These are phyloP conservation scores for Netelia melanura DNA, from an alignment of 2,888 invertebrate genomes.

Conservation along the genomic window DNA sequence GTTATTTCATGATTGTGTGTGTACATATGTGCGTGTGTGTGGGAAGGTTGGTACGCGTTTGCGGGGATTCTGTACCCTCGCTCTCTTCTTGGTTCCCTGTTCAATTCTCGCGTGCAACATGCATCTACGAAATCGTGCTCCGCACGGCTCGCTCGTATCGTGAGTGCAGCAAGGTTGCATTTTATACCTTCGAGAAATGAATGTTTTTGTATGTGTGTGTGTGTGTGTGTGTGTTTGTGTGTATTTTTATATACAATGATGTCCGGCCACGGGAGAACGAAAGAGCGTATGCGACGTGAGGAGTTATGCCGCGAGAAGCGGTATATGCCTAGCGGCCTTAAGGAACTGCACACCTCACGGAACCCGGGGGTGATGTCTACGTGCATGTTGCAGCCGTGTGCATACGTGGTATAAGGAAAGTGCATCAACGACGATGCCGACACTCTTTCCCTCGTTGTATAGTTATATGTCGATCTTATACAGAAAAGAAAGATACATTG, in stretches of 20 bases:
- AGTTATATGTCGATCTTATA: background rate
- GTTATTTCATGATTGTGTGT: slow-evolving; percentile 16
- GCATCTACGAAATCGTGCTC: slow-evolving; percentile 66
- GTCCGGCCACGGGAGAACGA: slow-evolving; percentile 44
- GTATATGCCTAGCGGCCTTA: slow-evolving; percentile 72
- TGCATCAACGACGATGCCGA: slow-evolving; percentile 3
- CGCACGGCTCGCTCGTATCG: slow-evolving; percentile 37
- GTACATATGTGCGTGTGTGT: background rate
- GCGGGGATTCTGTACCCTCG: slow-evolving; percentile 28
- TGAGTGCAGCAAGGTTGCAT: slow-evolving; percentile 74
- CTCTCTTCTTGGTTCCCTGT: slow-evolving; percentile 40
- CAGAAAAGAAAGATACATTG: background rate
- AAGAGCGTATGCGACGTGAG: slow-evolving; percentile 36
- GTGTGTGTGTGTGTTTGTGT: background rate
- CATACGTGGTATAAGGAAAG: background rate
- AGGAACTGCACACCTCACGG: slow-evolving; percentile 45
- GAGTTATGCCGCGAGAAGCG: slow-evolving; percentile 73
- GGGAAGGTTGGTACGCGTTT: slow-evolving; percentile 17
- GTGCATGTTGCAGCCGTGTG: slow-evolving; percentile 17
- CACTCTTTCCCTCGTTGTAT: background rate
- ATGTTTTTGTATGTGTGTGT: background rate
- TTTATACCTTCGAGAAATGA: slow-evolving; percentile 73
- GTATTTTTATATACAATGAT: slow-evolving; percentile 14
- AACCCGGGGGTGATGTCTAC: slow-evolving; percentile 40
- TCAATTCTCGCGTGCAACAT: slow-evolving; percentile 65